Conservation (phyloP, 2,797 vertebrate genomes). For the Malacoraja senta region DNA sequence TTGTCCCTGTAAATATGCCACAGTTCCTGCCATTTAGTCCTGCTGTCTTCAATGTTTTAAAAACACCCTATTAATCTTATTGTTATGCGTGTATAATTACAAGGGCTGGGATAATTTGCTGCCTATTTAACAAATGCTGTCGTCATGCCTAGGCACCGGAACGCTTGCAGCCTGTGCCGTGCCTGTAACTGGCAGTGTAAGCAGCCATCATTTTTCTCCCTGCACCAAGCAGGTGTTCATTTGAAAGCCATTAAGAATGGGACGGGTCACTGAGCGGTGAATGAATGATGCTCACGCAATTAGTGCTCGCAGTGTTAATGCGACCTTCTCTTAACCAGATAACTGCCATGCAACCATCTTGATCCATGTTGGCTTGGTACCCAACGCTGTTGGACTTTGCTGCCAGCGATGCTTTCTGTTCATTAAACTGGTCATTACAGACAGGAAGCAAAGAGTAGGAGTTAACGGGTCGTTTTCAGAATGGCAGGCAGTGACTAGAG, state of each 20-base stretch:
- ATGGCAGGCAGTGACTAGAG: too few species aligned
- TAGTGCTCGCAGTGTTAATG: background rate
- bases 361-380: too few species aligned
- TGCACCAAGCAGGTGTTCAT: background rate
- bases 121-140: background rate
- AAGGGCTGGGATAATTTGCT: slow-evolving; percentile 18
- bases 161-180: background rate
- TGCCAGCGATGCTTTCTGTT: too few species aligned
- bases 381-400: background rate
- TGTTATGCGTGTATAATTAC: slow-evolving; percentile 12
- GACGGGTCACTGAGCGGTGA: background rate
- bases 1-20: background rate
- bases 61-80: slow-evolving; percentile 16
- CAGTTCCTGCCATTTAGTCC: background rate
- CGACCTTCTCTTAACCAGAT: background rate
- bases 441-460: too few species aligned
- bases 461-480: too few species aligned
- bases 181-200: background rate
- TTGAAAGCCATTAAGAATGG: background rate
- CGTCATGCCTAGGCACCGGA: background rate
- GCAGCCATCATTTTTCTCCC: background rate
- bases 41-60: background rate
- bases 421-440: too few species aligned
- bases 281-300: background rate
- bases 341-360: background rate